These are phyloP conservation scores for Eulithis testata DNA, from an alignment of 2,888 invertebrate species.

Conservation along the genomic window DNA sequence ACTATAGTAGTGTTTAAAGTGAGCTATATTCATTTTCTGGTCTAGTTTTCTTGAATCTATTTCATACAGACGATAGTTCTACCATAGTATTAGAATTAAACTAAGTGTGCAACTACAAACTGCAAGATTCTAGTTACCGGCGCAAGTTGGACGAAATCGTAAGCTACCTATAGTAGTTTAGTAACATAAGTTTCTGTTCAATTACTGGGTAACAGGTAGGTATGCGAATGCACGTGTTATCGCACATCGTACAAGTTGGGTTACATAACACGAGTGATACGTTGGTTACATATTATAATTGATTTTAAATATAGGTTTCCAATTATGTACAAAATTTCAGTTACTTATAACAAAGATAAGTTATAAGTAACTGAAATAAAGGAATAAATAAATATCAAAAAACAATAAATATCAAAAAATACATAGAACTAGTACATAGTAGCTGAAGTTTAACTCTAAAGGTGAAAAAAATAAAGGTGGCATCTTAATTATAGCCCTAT, in stretches of 20 bases:
- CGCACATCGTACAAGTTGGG: constrained; percentile 17
- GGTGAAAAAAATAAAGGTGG: too few relatives aligned
- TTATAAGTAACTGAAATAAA: too few relatives aligned
- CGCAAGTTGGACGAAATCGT: constrained; percentile 55
- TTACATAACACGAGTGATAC: neutral
- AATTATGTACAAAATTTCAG: too few relatives aligned
- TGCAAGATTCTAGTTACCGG: constrained; percentile 54
- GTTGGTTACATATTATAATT: neutral
- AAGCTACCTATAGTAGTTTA: constrained; percentile 54
- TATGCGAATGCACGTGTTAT: constrained; percentile 26
- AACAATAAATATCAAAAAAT: too few relatives aligned
- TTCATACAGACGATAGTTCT: constrained; percentile 20
- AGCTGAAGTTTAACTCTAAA: too few relatives aligned
- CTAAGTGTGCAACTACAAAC: constrained; percentile 52
- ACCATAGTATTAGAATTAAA: constrained; percentile 37
- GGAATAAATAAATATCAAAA: too few relatives aligned
- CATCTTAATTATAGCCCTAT: too few relatives aligned
- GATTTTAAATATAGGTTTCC: neutral
- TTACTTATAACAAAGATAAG: too few relatives aligned
- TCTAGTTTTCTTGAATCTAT: constrained; percentile 17
- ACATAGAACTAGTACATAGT: too few relatives aligned
- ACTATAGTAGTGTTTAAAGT: too few relatives aligned
- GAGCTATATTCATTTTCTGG: neutral
- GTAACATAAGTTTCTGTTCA: constrained; percentile 43
- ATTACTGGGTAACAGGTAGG: constrained; percentile 35